Base-by-base conservation (phyloP, 2,797 vertebrate genomes). In the Lacerta viridis region DNA sequence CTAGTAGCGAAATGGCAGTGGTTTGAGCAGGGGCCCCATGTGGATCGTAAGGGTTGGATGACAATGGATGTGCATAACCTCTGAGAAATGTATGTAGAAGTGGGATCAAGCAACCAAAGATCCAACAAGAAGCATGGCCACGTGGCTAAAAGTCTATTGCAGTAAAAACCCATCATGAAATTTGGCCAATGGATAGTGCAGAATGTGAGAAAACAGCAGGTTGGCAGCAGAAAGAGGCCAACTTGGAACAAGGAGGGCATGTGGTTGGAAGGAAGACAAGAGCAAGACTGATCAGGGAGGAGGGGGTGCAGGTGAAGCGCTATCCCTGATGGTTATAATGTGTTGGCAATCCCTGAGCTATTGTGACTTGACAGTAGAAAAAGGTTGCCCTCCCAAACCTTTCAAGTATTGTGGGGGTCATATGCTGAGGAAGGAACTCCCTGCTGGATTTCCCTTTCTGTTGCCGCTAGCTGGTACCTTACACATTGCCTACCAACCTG, bases 401-500 rank as follows among this genome's bases (percentile, higher is more conserved):
- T 36, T 39, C 6, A 4, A 68, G 75, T 77, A 69, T 80, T 72
- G 43, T n/a, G 13, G 25, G 13, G 23, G 27, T 85, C 61, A 66
- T 43, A n/a, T 3, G 33, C 64, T 29, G 33, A 92, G 91, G 41
- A 92, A 78, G 2, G 0, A 78, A 74, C 3, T 76, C 29, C 61
- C 85, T 23, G 0, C 89, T 33, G 77, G 8, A 3, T 1, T 78
- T 61, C 75, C 75, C 88, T 88, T 87, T 33, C 2, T 80, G 3
- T 84, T 64, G 33, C 77, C 77, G 75, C 87, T 91, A 92, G 71
- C 59, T 87, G 84, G 5, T 66, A 76, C 50, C 18, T 84, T 83
- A 90, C 86, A 88, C 33, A 88, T 89, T 90, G 75, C 15, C 86
- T 66, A 23, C 61, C 90, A 83, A 86, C 18, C 75, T 87, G 81